Evolutionary conservation across 2,888 invertebrate genomes (phyloP).

Genomic region (Calameuta pallipes): DNA sequence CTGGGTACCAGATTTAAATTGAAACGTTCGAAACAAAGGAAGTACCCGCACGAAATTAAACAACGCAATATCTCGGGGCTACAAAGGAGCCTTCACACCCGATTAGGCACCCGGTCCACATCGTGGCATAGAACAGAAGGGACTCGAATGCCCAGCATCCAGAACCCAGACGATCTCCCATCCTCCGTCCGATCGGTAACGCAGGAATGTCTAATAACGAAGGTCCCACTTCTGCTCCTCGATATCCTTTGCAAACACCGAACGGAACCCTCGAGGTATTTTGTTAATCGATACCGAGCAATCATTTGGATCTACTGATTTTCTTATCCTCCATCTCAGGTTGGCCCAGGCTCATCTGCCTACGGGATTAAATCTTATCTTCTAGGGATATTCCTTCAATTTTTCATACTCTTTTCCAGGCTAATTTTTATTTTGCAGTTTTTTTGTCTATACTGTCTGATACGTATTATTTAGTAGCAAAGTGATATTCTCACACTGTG

Average conservation of each 20-base stretch:
- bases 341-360: neutral
- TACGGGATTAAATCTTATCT: neutral
- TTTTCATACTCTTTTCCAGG: neutral
- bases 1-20: slow-evolving; percentile 57
- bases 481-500: neutral
- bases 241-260: neutral
- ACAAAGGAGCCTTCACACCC: slow-evolving; percentile 63
- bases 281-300: neutral
- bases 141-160: slow-evolving; percentile 1
- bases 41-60: slow-evolving; percentile 58
- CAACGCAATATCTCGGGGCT: slow-evolving; percentile 60
- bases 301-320: neutral
- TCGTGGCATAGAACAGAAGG: slow-evolving; percentile 12
- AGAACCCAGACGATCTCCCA: neutral
- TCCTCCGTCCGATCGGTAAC: slow-evolving; percentile 34
- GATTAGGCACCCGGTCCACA: slow-evolving; percentile 51
- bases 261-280: neutral
- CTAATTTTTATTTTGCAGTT: neutral
- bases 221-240: slow-evolving; percentile 23
- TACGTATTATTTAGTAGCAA: neutral
- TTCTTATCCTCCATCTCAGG: neutral
- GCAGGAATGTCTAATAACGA: slow-evolving; percentile 60
- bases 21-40: slow-evolving; percentile 64
- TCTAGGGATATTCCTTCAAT: neutral
- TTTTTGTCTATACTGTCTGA: neutral